A percentile compares a stretch with the other conserved stretches of the same genome.
These are phyloP conservation scores for Hyles euphorbiae DNA, from an alignment of 1,140 invertebrate species.

Conservation along the genomic window DNA sequence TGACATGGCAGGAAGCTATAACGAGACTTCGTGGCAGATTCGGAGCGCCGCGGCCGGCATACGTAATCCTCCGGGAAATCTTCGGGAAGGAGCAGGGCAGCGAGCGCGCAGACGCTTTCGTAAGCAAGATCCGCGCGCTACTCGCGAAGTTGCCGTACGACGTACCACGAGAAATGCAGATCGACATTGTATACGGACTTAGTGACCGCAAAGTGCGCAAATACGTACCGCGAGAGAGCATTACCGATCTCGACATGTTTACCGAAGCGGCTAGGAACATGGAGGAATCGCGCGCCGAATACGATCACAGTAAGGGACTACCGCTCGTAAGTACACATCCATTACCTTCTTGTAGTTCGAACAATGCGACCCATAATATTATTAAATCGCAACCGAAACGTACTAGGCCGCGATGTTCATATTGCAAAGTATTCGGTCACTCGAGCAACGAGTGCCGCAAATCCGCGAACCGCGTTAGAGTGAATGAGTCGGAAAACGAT, in stretches of 20 bases:
- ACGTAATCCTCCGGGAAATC: conserved; percentile 22
- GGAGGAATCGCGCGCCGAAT: conserved; percentile 11
- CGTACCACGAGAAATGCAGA: conserved; percentile 10
- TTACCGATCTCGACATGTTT: conserved; percentile 1
- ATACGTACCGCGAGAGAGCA: conserved; percentile 1
- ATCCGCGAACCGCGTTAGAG: too few species aligned
- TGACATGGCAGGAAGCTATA: conserved; percentile 14
- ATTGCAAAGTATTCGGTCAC: too few species aligned
- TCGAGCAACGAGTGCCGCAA: too few species aligned
- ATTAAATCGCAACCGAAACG: too few species aligned
- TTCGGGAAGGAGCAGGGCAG: conserved; percentile 19
- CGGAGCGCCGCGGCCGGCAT: conserved; percentile 16
- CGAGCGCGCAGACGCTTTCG: conserved; percentile 20
- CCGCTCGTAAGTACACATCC: too few species aligned
- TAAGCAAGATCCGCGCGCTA: conserved; percentile 15
- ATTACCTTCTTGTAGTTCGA: too few species aligned
- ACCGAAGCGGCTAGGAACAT: conserved; percentile 1
- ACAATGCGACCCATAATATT: too few species aligned
- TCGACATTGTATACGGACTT: conserved; percentile 29
- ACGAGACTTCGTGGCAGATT: conserved; percentile 12
- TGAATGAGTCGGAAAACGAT: too few species aligned
- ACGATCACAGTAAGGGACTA: neutral
- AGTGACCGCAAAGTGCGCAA: conserved; percentile 7
- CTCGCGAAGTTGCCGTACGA: conserved; percentile 20
- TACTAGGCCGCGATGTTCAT: too few species aligned